Conservation (phyloP, 2,888 invertebrate species). For the Tenthredo livida region DNA sequence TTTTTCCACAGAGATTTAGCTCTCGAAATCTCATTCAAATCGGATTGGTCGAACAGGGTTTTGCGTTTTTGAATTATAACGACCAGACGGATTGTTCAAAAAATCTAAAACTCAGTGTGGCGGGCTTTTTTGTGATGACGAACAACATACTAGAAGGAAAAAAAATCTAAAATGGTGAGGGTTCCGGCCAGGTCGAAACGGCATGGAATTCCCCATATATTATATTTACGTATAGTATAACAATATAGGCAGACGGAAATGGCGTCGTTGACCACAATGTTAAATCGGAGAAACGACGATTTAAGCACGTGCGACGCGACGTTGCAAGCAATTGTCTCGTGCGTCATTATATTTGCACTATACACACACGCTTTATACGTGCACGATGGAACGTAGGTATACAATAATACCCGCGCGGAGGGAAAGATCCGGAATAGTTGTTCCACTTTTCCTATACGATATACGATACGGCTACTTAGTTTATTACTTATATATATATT, state of each 20-base stretch:
- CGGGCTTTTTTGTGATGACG: too few species aligned
- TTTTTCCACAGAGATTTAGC: too few species aligned
- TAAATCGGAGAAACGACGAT: constrained; percentile 30
- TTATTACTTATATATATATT: neutral
- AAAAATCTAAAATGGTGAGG: too few species aligned
- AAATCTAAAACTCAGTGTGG: too few species aligned
- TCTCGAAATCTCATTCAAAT: too few species aligned
- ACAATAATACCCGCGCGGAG: neutral
- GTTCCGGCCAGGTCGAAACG: too few species aligned
- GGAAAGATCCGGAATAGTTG: constrained; percentile 17
- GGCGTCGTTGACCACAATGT: constrained; percentile 6
- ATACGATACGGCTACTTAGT: neutral
- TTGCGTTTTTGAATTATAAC: too few species aligned
- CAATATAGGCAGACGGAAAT: neutral
- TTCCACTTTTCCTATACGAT: constrained; percentile 21
- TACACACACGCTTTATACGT: neutral
- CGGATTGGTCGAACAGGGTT: too few species aligned
- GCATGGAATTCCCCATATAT: too few species aligned
- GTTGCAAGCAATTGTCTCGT: constrained; percentile 15
- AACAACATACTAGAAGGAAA: too few species aligned
- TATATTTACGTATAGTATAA: too few species aligned
- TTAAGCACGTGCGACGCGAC: constrained; percentile 11
- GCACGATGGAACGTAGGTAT: neutral
- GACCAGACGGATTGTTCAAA: too few species aligned
- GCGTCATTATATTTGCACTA: constrained; percentile 18